phyloP scores from a whole-genome alignment of 2,888 invertebrate species.

The Meteorus colon region DNA sequence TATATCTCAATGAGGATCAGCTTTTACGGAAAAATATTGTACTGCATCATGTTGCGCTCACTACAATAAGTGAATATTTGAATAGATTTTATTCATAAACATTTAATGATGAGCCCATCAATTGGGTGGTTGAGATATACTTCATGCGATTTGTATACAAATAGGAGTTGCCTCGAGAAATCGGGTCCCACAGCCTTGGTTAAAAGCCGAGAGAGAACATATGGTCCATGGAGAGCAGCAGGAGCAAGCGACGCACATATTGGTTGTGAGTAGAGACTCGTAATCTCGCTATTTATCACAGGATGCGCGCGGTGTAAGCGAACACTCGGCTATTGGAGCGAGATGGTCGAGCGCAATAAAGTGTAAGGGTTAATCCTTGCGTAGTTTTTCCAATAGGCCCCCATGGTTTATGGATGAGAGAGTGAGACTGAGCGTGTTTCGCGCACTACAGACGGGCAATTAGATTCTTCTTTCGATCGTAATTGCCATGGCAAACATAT shows the following conservation, averaged over 20 bases:
- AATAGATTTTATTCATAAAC: conserved; percentile 3
- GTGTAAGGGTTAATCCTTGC: conserved; percentile 52
- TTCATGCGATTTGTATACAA: conserved; percentile 5
- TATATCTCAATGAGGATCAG: neutral
- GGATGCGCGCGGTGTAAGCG: conserved; percentile 60
- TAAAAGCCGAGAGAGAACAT: conserved; percentile 58
- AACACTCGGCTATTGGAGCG: conserved; percentile 42
- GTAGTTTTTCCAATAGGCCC: conserved; percentile 44
- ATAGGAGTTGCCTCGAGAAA: conserved; percentile 46
- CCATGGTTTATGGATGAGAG: conserved; percentile 5
- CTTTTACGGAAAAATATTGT: neutral
- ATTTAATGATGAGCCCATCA: conserved; percentile 16
- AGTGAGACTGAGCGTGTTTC: neutral
- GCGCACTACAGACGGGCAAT: conserved; percentile 29
- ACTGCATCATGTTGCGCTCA: conserved; percentile 9
- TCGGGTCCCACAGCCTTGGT: conserved; percentile 63
- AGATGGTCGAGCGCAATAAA: conserved; percentile 53
- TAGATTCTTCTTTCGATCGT: conserved; percentile 34
- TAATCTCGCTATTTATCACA: conserved; percentile 72
- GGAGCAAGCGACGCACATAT: conserved; percentile 58
- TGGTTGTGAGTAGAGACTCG: conserved; percentile 60
- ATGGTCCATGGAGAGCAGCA: conserved; percentile 63
- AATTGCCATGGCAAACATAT: conserved; percentile 34
- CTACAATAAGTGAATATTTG: conserved; percentile 45
- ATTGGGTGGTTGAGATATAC: conserved; percentile 15